Base-by-base conservation (phyloP, 2,888 invertebrate genomes). In the Lagria hirta region DNA sequence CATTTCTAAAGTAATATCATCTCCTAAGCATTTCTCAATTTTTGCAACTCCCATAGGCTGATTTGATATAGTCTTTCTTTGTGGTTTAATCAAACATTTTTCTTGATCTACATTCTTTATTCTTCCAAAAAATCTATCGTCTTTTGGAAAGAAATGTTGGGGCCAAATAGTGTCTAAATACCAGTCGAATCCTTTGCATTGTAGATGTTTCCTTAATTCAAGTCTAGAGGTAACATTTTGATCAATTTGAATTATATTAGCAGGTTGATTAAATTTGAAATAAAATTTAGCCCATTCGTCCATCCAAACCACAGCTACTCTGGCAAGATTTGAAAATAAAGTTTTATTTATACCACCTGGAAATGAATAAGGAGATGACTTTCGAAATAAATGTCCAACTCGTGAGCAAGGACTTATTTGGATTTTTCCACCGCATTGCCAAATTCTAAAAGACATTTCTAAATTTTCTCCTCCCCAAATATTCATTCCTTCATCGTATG, bases 381-480 rank as follows among this genome's bases (percentile, higher is more conserved):
- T 87, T 32, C 95, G 79, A 65, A 96, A 96, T 13, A 96, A 80
- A 68, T 96, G 96, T 0, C 94, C 96, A 0, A 96, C 94, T 64
- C 93, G 86, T 0, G 93, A 93, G 64, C 95, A 96, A 0, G 95
- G 91, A 0, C 86, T 88, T 32, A 95, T 94, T 72, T 94, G 88
- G 0, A 96, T 82, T 43, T 82, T 78, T 0, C 94, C 95, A 0
- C 95, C 95, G 60, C 96, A 96, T 66, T 93, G 91, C 96, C 96
- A 96, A 1, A 92, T 90, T 53, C 97, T 80, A 42, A 98, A 96
- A 0, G 97, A 97, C 68, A 99, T 78, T 72, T 99, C 98, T 18
- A 99, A 77, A 71, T 99, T 99, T 71, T 99, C 98, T 0, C 95
- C 98, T 3, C 99, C 98, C 98, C 98, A 99, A 47, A 97, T 93